Conservation (phyloP, 2,113 vertebrate species). For the Rhineura floridana region DNA sequence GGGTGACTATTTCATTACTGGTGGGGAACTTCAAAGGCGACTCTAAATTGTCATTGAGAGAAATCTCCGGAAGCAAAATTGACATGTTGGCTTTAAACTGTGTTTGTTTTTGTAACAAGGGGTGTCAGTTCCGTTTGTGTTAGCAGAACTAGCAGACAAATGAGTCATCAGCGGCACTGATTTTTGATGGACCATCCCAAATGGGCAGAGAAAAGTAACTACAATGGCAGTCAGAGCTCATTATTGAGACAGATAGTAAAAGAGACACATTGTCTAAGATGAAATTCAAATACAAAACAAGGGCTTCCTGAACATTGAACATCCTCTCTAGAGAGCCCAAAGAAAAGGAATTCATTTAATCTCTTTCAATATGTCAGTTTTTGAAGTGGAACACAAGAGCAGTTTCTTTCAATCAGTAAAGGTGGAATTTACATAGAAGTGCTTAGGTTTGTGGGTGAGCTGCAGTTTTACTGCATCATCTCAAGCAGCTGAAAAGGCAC, state of each 20-base stretch:
- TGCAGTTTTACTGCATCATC: background rate
- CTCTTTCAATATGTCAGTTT: background rate
- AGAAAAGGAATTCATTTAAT: constrained; percentile 7
- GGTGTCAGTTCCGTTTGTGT: background rate
- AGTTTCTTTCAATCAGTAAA: background rate
- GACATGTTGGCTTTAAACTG: background rate
- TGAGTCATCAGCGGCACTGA: background rate
- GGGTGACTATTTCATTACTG: background rate
- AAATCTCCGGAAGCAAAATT: background rate
- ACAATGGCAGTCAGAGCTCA: background rate
- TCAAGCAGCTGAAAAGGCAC: background rate
- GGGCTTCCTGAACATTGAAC: background rate
- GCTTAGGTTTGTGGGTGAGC: background rate
- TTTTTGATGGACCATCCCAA: constrained; percentile 9
- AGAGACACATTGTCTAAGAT: background rate
- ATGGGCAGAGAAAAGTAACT: constrained; percentile 7
- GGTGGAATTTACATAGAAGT: background rate
- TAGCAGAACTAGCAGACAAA: constrained; percentile 2
- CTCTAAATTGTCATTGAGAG: background rate
- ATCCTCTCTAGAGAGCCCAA: background rate
- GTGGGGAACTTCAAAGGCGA: background rate
- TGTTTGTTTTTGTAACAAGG: constrained; percentile 9
- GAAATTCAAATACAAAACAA: constrained; percentile 11
- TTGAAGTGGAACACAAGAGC: background rate
- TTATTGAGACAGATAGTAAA: background rate